Evolutionary conservation across 1,140 invertebrate genomes (phyloP).

Genomic region (Hylaeus volcanicus): DNA sequence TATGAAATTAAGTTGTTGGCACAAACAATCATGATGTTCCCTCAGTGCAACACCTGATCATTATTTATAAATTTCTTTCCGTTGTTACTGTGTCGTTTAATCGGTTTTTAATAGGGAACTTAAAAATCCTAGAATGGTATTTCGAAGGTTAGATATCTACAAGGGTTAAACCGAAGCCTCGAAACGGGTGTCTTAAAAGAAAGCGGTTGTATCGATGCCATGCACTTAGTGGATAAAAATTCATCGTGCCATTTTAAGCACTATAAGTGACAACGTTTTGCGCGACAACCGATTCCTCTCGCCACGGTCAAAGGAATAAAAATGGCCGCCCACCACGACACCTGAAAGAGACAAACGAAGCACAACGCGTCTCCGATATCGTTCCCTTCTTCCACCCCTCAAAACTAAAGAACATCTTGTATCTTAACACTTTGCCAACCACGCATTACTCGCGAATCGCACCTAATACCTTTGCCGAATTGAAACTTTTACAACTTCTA

Average conservation of each 20-base stretch:
- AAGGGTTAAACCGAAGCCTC: not conserved
- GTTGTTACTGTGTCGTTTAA: not conserved
- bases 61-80: not conserved
- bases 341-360: not conserved
- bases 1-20: not conserved
- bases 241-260: slow-evolving; percentile 49
- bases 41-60: too few relatives aligned
- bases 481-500: too few relatives aligned
- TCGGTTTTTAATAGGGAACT: too few relatives aligned
- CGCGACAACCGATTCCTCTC: slow-evolving; percentile 4
- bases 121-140: too few relatives aligned
- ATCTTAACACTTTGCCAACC: not conserved
- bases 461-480: too few relatives aligned
- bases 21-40: not conserved
- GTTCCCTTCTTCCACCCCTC: slow-evolving; percentile 42
- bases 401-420: slow-evolving; percentile 21
- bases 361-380: not conserved
- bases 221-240: slow-evolving; percentile 51
- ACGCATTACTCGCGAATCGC: too few relatives aligned
- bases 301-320: not conserved
- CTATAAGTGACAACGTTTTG: not conserved
- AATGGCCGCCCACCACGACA: not conserved
- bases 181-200: slow-evolving; percentile 2
- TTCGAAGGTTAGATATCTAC: too few relatives aligned
- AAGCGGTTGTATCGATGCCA: slow-evolving; percentile 33